Base-by-base conservation (phyloP, 2,113 vertebrate species). In the Nanorana parkeri region DNA sequence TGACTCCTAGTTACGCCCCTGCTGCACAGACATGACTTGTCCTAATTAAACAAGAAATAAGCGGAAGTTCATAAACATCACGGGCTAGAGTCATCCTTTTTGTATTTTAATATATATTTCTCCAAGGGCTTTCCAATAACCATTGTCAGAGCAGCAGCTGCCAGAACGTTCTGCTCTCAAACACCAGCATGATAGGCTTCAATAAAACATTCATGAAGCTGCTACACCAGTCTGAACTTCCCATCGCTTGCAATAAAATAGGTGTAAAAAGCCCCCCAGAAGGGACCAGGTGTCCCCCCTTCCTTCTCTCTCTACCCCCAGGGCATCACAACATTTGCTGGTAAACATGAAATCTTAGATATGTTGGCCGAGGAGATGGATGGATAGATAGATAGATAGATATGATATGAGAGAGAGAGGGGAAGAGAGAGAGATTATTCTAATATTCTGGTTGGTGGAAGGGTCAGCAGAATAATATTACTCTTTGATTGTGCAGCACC, bases 211-310 rank as follows among this genome's bases (percentile, higher is more conserved):
- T 74, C 54, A 74, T 74, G 71, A 36, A 58, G 16, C n/a, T 23
- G 71, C 71, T 29, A 28, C 29, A 3, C 4, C 6, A 54, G 23
- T 58, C n/a, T 55, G 26, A 73, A 55, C 41, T 16, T 29, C 52
- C 69, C 13, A 73, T 73, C 69, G 29, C 21, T n/a, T 56, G 52
- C 21, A 73, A 56, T 56, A 73, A 56, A 72, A 55, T 73, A 74
- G 71, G 55, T 74, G 55, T 28, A 20, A 55, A 19, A 28, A 71
- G 10, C 47, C 47, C 51, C 68, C 68, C 47, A 17, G 15, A 17
- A 52, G 47, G 15, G 41, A 10, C 41, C 41, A 15, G 41, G n/a
- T n/a, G n/a, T n/a, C 13, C 41, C 41, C 41, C 41, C 41, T 11
- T 11, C 41, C 41, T 3, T 15, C 10, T 19, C 21, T 26, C 1